Percentiles rank a stretch among this genome's conserved stretches.
Conservation (phyloP, 2,113 vertebrate species). For the Sceloporus tristichus region DNA sequence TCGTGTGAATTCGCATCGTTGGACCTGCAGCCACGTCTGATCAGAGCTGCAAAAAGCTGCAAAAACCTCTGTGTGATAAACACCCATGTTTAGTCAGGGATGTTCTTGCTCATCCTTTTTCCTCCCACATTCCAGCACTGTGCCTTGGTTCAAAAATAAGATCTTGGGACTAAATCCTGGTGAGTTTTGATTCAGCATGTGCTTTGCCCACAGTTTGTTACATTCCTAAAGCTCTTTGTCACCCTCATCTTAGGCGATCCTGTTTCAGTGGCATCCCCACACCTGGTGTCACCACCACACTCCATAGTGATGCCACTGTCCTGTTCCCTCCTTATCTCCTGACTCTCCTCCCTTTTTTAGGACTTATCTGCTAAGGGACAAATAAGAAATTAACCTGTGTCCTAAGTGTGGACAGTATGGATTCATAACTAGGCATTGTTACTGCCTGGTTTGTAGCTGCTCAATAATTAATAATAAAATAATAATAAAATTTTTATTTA, state of each 20-base stretch:
- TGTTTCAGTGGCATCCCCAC: too few relatives aligned
- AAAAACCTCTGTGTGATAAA: too few relatives aligned
- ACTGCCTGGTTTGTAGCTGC: neutral
- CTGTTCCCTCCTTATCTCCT: neutral
- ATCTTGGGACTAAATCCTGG: neutral
- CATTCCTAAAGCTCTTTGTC: neutral
- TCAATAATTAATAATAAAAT: neutral
- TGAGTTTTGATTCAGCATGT: neutral
- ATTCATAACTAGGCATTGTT: neutral
- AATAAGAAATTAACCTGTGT: neutral
- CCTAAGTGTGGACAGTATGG: neutral
- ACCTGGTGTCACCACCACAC: too few relatives aligned
- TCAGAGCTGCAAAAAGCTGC: too few relatives aligned
- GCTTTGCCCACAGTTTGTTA: neutral
- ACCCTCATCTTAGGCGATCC: neutral
- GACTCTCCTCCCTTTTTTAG: neutral
- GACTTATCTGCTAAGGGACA: neutral
- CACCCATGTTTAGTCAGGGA: neutral
- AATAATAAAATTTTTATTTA: too few relatives aligned
- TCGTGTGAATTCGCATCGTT: too few relatives aligned
- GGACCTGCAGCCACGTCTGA: too few relatives aligned
- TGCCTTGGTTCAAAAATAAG: neutral
- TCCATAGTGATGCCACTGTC: too few relatives aligned
- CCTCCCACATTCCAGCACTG: neutral
- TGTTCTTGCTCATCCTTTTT: neutral